Percentiles rank a stretch among this genome's conserved stretches.
Conservation (phyloP, 2,113 vertebrate genomes). For the Cyanoderma ruficeps region DNA sequence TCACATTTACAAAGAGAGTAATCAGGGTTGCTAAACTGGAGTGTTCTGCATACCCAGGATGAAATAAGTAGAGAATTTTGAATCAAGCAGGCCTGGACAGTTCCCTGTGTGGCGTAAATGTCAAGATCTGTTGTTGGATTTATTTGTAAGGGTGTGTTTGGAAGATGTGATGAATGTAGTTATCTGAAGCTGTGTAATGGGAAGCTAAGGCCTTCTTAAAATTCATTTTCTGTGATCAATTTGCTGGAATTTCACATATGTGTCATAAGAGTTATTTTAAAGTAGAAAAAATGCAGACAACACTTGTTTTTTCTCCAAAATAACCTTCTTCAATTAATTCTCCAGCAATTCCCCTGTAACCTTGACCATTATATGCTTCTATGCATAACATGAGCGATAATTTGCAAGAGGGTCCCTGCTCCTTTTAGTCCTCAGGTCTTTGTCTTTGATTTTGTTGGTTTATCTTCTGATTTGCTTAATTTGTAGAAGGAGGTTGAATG, state of each 20-base stretch:
- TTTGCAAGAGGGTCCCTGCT: not conserved
- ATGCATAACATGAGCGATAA: not conserved
- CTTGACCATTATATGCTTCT: not conserved
- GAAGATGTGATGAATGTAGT: not conserved
- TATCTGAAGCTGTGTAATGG: not conserved
- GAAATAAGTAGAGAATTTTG: not conserved
- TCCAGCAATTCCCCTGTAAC: not conserved
- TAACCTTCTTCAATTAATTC: not conserved
- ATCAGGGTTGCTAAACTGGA: not conserved
- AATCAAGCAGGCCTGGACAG: not conserved
- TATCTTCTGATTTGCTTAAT: not conserved
- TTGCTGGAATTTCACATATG: not conserved
- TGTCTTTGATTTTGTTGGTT: not conserved
- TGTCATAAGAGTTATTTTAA: not conserved
- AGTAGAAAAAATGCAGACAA: not conserved
- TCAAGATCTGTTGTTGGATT: not conserved
- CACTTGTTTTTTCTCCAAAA: not conserved
- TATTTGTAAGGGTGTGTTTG: not conserved
- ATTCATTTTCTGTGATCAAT: not conserved
- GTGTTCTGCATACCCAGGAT: not conserved
- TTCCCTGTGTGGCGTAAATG: not conserved
- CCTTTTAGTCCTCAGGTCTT: not conserved
- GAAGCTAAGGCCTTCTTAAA: not conserved
- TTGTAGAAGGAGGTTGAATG: not conserved
- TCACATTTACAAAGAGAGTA: not conserved